Conservation (phyloP, 2,888 invertebrate species). For the Heteromurus nitidus region DNA sequence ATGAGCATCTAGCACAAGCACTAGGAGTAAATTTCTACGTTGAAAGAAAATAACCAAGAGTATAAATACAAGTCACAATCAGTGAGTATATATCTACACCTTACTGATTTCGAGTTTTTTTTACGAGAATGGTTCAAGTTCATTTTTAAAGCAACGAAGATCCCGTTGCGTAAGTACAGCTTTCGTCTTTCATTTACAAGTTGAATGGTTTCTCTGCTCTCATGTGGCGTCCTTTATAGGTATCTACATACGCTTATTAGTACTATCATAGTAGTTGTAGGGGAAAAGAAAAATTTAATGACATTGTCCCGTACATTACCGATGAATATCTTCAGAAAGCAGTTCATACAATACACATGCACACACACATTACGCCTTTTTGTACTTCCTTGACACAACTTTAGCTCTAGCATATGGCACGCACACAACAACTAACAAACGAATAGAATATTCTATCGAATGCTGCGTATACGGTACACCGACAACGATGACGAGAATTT, state of each 20-base stretch:
- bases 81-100: not conserved
- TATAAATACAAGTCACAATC: too few species aligned
- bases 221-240: too few species aligned
- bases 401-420: not conserved
- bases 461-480: slow-evolving; percentile 48
- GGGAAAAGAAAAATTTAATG: slow-evolving; percentile 55
- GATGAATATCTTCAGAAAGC: slow-evolving; percentile 22
- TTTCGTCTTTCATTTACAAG: slow-evolving; percentile 4
- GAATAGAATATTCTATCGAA: not conserved
- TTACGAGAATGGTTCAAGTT: slow-evolving; percentile 22
- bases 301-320: slow-evolving; percentile 36
- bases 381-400: not conserved
- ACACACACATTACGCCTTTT: not conserved
- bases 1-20: not conserved
- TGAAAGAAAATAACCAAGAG: too few species aligned
- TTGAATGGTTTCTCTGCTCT: slow-evolving; percentile 11
- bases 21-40: too few species aligned
- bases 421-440: not conserved
- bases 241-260: too few species aligned
- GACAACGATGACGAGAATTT: slow-evolving; percentile 21
- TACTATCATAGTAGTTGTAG: slow-evolving; percentile 5
- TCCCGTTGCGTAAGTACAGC: slow-evolving; percentile 54
- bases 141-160: slow-evolving; percentile 43
- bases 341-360: not conserved
- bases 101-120: too few species aligned